These are phyloP conservation scores for Melinaea marsaeus DNA, from an alignment of 2,888 invertebrate genomes.

Conservation along the genomic window DNA sequence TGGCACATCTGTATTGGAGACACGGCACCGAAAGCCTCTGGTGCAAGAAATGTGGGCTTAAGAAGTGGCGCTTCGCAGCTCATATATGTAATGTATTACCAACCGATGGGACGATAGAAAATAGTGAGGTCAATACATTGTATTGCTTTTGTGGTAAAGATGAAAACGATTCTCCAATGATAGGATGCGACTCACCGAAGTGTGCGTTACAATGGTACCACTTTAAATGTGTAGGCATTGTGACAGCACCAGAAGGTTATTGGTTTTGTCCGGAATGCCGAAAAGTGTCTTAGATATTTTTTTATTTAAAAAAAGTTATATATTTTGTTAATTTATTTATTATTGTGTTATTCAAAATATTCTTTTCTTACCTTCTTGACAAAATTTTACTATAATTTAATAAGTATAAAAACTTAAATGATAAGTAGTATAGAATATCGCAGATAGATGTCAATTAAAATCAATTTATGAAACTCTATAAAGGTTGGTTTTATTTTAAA, in stretches of 20 bases:
- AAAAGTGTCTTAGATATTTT: not conserved
- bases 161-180: conserved; percentile 48
- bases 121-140: conserved; percentile 38
- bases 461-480: not conserved
- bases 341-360: too few species aligned
- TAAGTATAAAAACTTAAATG: too few species aligned
- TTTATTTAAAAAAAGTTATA: not conserved
- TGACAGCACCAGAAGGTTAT: conserved; percentile 48
- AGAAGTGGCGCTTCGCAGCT: conserved; percentile 51
- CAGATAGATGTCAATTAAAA: not conserved
- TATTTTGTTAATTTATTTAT: not conserved
- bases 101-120: conserved; percentile 40
- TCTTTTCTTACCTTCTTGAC: too few species aligned
- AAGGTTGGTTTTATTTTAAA: conserved; percentile 1
- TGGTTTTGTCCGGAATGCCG: conserved; percentile 56
- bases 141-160: conserved; percentile 55
- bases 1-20: conserved; percentile 61
- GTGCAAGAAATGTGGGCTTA: conserved; percentile 49
- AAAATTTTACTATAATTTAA: too few species aligned
- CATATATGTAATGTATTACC: conserved; percentile 58
- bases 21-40: conserved; percentile 57
- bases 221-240: conserved; percentile 55
- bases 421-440: too few species aligned
- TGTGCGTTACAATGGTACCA: conserved; percentile 59
- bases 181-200: conserved; percentile 53